phyloP scores from a whole-genome alignment of 2,797 vertebrate species.

The Manis javanica region DNA sequence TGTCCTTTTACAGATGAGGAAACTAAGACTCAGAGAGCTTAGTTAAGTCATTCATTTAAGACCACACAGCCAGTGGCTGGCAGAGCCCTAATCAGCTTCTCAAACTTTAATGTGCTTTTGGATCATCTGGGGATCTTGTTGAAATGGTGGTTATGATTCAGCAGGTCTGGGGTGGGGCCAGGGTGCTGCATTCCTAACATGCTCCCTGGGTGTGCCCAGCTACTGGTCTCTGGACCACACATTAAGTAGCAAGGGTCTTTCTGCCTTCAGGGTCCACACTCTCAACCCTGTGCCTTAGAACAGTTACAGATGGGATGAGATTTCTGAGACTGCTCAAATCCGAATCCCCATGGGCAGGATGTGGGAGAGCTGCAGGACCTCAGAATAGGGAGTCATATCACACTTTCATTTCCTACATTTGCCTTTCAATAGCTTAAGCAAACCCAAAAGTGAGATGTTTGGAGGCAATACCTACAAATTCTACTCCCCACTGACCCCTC shows the following conservation, averaged over 20 bases:
- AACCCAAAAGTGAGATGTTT: not conserved
- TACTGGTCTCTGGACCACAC: not conserved
- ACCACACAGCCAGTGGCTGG: not conserved
- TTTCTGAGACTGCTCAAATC: not conserved
- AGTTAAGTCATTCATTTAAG: not conserved
- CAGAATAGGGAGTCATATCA: not conserved
- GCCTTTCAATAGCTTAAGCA: not conserved
- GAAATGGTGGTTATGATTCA: not conserved
- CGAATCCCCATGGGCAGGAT: not conserved
- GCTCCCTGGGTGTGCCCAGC: not conserved
- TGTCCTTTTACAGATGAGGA: slow-evolving; percentile 14
- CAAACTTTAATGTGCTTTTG: not conserved
- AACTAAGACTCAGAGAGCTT: slow-evolving; percentile 26
- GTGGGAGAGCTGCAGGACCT: not conserved
- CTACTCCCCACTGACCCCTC: no score
- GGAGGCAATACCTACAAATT: not conserved
- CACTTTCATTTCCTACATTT: not conserved
- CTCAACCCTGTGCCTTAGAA: not conserved
- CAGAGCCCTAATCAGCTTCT: not conserved
- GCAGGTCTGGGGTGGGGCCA: not conserved
- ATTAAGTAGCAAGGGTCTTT: not conserved
- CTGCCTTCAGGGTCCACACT: not conserved
- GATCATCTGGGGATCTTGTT: not conserved
- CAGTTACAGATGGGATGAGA: not conserved
- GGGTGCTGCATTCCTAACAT: not conserved